Evolutionary conservation across 1,140 invertebrate species (phyloP), one percentile per base, ranked within the genome.

Genomic region (Diachasma alloeum): DNA sequence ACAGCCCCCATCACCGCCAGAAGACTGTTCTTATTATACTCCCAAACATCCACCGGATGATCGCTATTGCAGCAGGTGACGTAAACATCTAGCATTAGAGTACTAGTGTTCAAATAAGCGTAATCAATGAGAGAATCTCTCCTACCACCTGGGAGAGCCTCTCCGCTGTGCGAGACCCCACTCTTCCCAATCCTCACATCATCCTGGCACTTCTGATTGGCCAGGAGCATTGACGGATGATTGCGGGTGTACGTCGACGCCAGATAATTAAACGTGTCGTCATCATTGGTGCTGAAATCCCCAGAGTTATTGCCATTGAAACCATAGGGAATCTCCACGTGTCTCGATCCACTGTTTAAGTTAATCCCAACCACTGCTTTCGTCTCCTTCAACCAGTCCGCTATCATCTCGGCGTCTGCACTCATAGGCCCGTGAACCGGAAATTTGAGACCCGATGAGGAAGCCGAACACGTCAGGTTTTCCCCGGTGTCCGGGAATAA

Each of bases 31-130:
- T 82, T 84, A 69, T 90, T 87, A 2, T 82, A 75, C 5, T 85
- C 63, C 88, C 88, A 90, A 6, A 87, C 76, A 9, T 77, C 75
- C 0, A 70, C 70, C 0, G 80, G 53, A 53, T 84, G 68, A 74
- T 89, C 88, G 0, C 78, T 85, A 37, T 84, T 87, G 67, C 90
- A 90, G 48, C 90, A 90, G 6, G 85, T 83, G 4, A 90, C 69
- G 37, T 84, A 90, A n/a, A 84, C 84, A 46, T 90, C 86, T 0
- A 90, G 66, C 37, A 86, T 85, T 0, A 90, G 46, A 0, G 88
- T 84, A 69, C 83, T 87, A 1, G 87, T 87, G 67, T 87, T 86
- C 26, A 86, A 76, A 36, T 89, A 90, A 1, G 85, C 75, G 44
- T 85, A 89, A 79, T 90, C 86, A 77, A 90, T 83, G 1, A 90